Evolutionary conservation across 1,140 invertebrate genomes (phyloP), one percentile per base, ranked within the genome.

Genomic region (Drosophila pallidifrons): DNA sequence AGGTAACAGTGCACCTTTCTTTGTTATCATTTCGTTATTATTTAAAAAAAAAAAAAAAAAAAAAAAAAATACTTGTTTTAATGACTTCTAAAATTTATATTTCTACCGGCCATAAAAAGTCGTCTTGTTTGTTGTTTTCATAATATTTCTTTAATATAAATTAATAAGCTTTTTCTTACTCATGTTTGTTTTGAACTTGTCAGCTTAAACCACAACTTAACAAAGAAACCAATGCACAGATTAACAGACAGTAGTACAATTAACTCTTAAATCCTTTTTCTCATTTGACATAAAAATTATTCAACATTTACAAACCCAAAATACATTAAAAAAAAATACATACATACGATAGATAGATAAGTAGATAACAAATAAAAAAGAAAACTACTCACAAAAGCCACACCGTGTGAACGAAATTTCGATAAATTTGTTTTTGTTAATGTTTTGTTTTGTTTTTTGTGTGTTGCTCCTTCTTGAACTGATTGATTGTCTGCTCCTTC

Each of bases 201-300:
- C 83, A 87, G 83, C 83, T 87, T 87, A 83, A 88, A 79, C 83
- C 80, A 89, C 74, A 88, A 88, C 83, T 88, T 87, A 87, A 87
- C 77, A 87, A 87, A 66, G 80, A 87, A 83, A 80, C 80, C 77
- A 80, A 87, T 88, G 69, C 82, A 87, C 77, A 80, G 73, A 65
- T 80, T 83, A 88, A 87, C 83, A 80, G 80, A 83, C 83, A 80
- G 61, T 69, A 67, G 52, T 77, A 85, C 52, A 75, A 64, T 69
- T 71, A 86, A 70, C 51, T 70, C 43, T 66, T 77, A 70, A 76
- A 70, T 54, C 38, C 35, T 73, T 25, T 51, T 66, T 68, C 25
- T 46, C 43, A 32, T 43, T 59, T 64, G 70, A 32, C 16, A 47
- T 49, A 60, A 35, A 60, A 52, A 67, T 43, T 52, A 64, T 67